phyloP scores from a whole-genome alignment of 2,113 vertebrate genomes.

The Notiomystis cincta region DNA sequence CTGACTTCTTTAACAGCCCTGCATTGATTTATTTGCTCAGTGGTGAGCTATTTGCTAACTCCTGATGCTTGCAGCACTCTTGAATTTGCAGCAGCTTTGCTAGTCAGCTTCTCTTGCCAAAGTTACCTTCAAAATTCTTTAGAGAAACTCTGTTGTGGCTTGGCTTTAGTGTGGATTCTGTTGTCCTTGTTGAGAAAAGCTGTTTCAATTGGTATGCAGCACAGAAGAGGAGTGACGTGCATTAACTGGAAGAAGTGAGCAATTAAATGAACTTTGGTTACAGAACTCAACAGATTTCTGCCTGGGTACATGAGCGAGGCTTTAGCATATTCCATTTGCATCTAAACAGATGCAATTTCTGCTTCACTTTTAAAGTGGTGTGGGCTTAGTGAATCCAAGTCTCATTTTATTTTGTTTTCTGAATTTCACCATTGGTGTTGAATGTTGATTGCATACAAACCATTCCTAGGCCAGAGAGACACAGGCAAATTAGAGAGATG shows the following conservation, averaged over 20 bases:
- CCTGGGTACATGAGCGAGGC: not conserved
- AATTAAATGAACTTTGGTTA: constrained; percentile 33
- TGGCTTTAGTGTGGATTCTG: not conserved
- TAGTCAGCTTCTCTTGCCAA: not conserved
- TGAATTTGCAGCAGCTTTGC: not conserved
- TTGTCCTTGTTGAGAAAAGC: not conserved
- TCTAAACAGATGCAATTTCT: not conserved
- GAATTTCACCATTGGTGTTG: not conserved
- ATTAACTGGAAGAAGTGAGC: not conserved
- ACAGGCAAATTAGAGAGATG: not conserved
- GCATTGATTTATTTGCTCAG: not conserved
- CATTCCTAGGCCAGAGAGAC: not conserved
- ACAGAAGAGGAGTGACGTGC: not conserved
- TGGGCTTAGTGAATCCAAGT: not conserved
- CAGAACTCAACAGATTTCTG: constrained; percentile 4
- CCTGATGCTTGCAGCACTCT: not conserved
- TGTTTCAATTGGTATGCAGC: not conserved
- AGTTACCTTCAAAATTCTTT: not conserved
- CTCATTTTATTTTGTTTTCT: not conserved
- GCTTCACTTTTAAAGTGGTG: not conserved
- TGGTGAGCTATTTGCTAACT: not conserved
- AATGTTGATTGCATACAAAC: not conserved
- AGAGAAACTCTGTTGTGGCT: not conserved
- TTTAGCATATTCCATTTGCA: not conserved
- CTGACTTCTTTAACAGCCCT: not conserved